Evolutionary conservation across 2,797 vertebrate genomes (phyloP).

Genomic region (Lycodopsis pacificus): DNA sequence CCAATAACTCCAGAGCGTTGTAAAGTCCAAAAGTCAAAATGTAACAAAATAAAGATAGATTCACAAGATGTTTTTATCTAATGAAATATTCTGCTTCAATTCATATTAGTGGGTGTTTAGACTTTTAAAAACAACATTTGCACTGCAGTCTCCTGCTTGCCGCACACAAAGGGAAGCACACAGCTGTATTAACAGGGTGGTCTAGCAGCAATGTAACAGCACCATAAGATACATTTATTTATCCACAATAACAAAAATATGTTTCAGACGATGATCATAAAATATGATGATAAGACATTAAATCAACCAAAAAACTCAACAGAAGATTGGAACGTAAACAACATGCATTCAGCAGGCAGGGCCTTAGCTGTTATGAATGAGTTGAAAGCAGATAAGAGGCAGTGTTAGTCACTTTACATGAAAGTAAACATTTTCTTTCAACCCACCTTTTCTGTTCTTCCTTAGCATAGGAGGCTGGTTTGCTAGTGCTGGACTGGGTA

Average conservation of each 20-base stretch:
- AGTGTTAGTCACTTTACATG: not conserved
- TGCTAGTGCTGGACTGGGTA: constrained; percentile 31
- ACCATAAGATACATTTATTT: not conserved
- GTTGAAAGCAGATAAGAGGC: not conserved
- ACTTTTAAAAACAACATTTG: not conserved
- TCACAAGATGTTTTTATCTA: no score
- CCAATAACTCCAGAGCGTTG: no score
- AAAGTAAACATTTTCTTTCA: not conserved
- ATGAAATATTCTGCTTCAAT: no score
- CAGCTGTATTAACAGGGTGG: not conserved
- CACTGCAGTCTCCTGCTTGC: not conserved
- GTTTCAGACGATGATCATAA: no score
- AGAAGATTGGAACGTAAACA: not conserved
- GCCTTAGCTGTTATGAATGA: not conserved
- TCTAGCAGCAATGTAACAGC: not conserved
- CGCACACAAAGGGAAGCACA: not conserved
- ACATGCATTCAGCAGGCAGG: not conserved
- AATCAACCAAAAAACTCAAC: not conserved
- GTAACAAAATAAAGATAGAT: no score
- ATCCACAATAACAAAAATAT: no score
- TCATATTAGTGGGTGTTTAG: no score
- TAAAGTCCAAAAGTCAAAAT: not conserved
- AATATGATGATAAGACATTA: no score
- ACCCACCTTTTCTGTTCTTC: constrained; percentile 77
- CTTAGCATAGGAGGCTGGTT: constrained; percentile 54